phyloP scores from a whole-genome alignment of 2,888 invertebrate species.

The Cheilosia grossa region DNA sequence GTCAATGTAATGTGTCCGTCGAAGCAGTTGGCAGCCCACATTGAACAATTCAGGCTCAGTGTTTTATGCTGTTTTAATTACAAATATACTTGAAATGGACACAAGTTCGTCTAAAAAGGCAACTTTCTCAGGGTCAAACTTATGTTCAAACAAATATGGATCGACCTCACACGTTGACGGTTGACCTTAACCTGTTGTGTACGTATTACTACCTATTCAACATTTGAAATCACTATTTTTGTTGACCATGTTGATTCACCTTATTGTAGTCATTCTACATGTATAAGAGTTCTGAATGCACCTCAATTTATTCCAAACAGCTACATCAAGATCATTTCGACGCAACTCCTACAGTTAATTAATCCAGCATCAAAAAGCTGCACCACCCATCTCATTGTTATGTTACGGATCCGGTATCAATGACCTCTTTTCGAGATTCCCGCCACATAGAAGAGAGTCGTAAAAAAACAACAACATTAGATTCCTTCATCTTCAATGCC shows the following conservation, averaged over 20 bases:
- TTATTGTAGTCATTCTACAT: too few relatives aligned
- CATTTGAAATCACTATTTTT: background rate
- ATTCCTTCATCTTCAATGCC: conserved; percentile 41
- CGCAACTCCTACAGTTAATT: background rate
- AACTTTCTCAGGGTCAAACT: background rate
- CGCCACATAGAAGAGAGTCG: conserved; percentile 13
- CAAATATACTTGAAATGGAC: background rate
- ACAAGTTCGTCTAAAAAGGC: background rate
- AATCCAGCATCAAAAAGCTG: conserved; percentile 16
- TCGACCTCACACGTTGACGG: background rate
- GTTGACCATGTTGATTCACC: too few relatives aligned
- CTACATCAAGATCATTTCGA: too few relatives aligned
- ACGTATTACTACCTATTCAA: too few relatives aligned
- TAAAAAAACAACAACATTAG: conserved; percentile 23
- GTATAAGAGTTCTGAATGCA: too few relatives aligned
- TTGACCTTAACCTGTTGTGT: background rate
- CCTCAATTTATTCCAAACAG: too few relatives aligned
- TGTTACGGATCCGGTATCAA: conserved; percentile 46
- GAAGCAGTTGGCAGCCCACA: too few relatives aligned
- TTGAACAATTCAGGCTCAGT: too few relatives aligned
- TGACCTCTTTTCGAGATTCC: conserved; percentile 55
- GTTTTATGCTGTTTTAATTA: too few relatives aligned
- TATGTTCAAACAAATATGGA: background rate
- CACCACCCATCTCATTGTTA: conserved; percentile 13
- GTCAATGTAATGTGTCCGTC: too few relatives aligned